phyloP scores from a whole-genome alignment of 2,113 vertebrate genomes.

The Myrmophylax atrothorax region DNA sequence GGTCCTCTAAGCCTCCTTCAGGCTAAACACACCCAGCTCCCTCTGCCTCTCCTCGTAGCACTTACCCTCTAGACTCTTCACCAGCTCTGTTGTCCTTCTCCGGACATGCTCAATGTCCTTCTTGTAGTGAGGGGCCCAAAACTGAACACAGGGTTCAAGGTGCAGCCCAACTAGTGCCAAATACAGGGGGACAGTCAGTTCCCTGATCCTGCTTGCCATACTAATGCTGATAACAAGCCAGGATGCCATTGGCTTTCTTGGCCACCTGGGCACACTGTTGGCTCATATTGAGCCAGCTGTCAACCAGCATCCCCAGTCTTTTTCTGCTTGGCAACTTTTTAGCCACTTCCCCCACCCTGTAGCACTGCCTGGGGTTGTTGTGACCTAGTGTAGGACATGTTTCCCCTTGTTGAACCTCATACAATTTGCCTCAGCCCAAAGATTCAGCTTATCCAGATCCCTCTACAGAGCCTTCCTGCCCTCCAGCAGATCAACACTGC shows the following conservation, averaged over 20 bases:
- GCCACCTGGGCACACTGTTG: neutral
- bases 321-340: neutral
- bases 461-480: neutral
- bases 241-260: neutral
- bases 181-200: neutral
- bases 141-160: fast-evolving
- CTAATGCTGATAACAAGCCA: fast-evolving
- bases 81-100: neutral
- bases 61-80: neutral
- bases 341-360: neutral
- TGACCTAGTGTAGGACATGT: neutral
- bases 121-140: neutral
- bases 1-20: neutral
- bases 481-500: neutral
- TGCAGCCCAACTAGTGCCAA: fast-evolving
- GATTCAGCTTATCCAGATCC: neutral
- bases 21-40: neutral
- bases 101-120: neutral
- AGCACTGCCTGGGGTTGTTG: fast-evolving
- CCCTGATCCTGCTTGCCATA: neutral
- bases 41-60: neutral
- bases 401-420: neutral
- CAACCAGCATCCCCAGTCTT: neutral
- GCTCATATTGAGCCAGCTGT: neutral
- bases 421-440: fast-evolving